Percentiles rank a stretch among this genome's conserved stretches.
phyloP scores from a whole-genome alignment of 2,888 invertebrate species.

The Melanargia galathea region DNA sequence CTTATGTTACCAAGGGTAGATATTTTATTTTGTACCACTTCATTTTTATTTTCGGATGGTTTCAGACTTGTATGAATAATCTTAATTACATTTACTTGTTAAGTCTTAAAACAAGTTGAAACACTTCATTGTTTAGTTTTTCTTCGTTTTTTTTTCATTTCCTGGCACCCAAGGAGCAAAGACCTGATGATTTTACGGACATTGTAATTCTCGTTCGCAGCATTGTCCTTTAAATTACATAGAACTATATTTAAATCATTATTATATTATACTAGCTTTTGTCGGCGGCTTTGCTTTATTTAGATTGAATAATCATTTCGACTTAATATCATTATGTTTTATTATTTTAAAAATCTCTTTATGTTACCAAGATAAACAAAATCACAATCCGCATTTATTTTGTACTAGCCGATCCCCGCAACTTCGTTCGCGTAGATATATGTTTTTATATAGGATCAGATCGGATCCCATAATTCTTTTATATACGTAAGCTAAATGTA shows the following conservation, averaged over 20 bases:
- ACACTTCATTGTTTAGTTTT: constrained; percentile 21
- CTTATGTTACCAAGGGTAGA: too few species aligned
- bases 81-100: constrained; percentile 2
- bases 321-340: too few species aligned
- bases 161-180: constrained; percentile 31
- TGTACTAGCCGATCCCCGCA: too few species aligned
- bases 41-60: not conserved
- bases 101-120: constrained; percentile 9
- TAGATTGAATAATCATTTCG: not conserved
- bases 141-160: constrained; percentile 19
- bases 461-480: too few species aligned
- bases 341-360: too few species aligned
- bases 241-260: not conserved
- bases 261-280: not conserved
- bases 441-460: too few species aligned
- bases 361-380: too few species aligned
- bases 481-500: too few species aligned
- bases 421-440: too few species aligned
- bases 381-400: too few species aligned
- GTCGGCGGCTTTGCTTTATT: too few species aligned
- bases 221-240: constrained; percentile 24
- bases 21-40: not conserved
- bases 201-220: constrained; percentile 22
- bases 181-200: constrained; percentile 31
- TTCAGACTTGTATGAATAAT: not conserved